phyloP scores from a whole-genome alignment of 2,888 invertebrate species.

The Catotricha subobsoleta region DNA sequence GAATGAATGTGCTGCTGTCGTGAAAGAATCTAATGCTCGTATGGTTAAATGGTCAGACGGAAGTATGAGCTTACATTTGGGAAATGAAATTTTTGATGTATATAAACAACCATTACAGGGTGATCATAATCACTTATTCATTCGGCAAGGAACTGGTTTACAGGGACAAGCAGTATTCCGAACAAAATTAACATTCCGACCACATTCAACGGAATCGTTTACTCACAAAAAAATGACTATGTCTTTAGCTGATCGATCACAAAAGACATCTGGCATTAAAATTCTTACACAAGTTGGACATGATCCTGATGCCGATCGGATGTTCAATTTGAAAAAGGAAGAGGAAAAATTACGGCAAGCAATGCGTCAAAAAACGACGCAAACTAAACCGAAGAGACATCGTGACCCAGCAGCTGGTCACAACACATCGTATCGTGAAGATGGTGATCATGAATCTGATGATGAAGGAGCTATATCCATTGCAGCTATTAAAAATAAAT shows the following conservation, averaged over 20 bases:
- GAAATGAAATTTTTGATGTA: constrained; percentile 95
- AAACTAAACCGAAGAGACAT: constrained; percentile 35
- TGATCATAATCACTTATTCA: constrained; percentile 94
- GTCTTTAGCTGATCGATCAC: constrained; percentile 86
- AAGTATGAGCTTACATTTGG: constrained; percentile 89
- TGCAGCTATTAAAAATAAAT: constrained; percentile 86
- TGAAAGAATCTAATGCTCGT: constrained; percentile 85
- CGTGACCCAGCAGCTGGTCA: constrained; percentile 28
- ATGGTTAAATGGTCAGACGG: constrained; percentile 97
- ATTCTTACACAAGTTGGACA: constrained; percentile 61
- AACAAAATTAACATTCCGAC: constrained; percentile 91
- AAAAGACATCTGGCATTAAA: constrained; percentile 88
- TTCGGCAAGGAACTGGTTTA: constrained; percentile 92
- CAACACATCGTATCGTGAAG: constrained; percentile 32
- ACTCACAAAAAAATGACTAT: constrained; percentile 98
- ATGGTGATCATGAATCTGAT: constrained; percentile 74
- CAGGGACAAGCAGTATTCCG: constrained; percentile 96
- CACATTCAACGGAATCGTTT: constrained; percentile 96
- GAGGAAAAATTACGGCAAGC: constrained; percentile 88
- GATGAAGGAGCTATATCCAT: constrained; percentile 86
- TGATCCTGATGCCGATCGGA: constrained; percentile 87
- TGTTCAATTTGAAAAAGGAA: constrained; percentile 89
- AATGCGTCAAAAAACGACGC: constrained; percentile 40
- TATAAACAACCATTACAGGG: constrained; percentile 87
- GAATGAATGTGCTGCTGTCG: constrained; percentile 61